Conservation (phyloP, 2,888 invertebrate genomes). For the Unio pictorum region DNA sequence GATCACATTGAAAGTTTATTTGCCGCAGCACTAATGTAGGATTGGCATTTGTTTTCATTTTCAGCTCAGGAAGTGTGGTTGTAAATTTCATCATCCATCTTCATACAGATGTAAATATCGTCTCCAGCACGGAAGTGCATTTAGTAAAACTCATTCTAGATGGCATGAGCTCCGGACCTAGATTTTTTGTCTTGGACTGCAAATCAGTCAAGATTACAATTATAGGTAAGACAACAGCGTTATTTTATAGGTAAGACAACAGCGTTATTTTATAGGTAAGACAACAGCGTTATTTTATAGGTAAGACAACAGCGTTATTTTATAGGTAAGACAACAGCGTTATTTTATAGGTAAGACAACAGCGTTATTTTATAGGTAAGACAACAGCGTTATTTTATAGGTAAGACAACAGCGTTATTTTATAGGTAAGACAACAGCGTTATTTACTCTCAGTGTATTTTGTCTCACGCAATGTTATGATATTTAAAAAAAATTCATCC, state of each 20-base stretch:
- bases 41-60: conserved; percentile 21
- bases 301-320: conserved; percentile 22
- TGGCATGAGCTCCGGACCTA: conserved; percentile 19
- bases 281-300: conserved; percentile 14
- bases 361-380: conserved; percentile 29
- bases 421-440: conserved; percentile 14
- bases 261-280: conserved; percentile 29
- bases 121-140: conserved; percentile 14
- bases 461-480: too few relatives aligned
- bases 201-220: conserved; percentile 19
- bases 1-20: background rate
- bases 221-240: conserved; percentile 14
- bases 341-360: conserved; percentile 22
- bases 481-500: too few relatives aligned
- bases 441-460: too few relatives aligned
- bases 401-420: conserved; percentile 22
- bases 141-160: conserved; percentile 24
- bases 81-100: conserved; percentile 48
- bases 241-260: conserved; percentile 15
- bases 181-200: conserved; percentile 22
- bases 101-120: conserved; percentile 25
- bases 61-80: conserved; percentile 49
- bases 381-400: conserved; percentile 14
- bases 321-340: conserved; percentile 20
- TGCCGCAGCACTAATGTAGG: background rate